Percentiles rank a stretch among this genome's conserved stretches.
phyloP scores from a whole-genome alignment of 2,797 vertebrate species.

The Eremophila alpestris region DNA sequence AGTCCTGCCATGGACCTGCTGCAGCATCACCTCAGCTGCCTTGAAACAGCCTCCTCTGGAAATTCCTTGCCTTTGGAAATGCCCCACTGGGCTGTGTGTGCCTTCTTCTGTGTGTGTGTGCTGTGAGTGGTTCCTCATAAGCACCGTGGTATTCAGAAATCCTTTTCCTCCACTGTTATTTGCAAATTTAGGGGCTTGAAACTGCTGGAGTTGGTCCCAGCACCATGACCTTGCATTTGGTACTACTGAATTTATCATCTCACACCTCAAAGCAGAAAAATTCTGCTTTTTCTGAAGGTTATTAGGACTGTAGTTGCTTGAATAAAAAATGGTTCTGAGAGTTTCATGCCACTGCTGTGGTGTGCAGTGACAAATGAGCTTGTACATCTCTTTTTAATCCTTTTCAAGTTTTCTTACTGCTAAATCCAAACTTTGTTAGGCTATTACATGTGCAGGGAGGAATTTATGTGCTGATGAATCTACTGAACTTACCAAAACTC shows the following conservation, averaged over 20 bases:
- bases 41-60: not conserved
- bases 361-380: not conserved
- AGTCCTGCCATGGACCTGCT: not conserved
- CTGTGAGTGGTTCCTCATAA: not conserved
- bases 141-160: not conserved
- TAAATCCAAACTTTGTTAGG: not conserved
- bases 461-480: not conserved
- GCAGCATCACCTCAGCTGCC: not conserved
- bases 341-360: not conserved
- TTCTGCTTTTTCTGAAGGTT: not conserved
- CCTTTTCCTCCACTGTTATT: not conserved
- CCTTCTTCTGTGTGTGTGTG: not conserved
- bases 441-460: not conserved
- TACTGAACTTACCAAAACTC: not conserved
- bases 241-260: not conserved
- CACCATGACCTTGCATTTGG: not conserved
- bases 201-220: not conserved
- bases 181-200: not conserved
- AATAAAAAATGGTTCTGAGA: not conserved
- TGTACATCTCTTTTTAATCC: not conserved
- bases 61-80: not conserved
- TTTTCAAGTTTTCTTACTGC: not conserved
- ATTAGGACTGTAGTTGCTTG: not conserved
- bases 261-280: not conserved
- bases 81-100: fast-evolving